A percentile compares a stretch with the other conserved stretches of the same genome.
phyloP scores from a whole-genome alignment of 2,113 vertebrate genomes.

The Gymnarchus niloticus region DNA sequence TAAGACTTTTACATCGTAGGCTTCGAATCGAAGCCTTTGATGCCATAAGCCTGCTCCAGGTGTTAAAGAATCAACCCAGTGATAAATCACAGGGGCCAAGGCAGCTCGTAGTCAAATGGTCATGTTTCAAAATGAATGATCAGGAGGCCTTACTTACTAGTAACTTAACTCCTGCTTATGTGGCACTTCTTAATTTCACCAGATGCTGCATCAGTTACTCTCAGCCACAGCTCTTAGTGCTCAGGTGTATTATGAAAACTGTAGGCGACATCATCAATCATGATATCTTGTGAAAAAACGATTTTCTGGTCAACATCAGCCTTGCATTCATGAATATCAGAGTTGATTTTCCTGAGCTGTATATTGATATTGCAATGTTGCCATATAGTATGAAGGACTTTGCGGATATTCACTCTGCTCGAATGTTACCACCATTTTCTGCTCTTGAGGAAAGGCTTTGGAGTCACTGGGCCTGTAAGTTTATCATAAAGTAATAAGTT shows the following conservation, averaged over 20 bases:
- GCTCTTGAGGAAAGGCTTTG: background rate
- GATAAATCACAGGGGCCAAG: background rate
- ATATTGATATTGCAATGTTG: background rate
- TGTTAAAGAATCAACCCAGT: background rate
- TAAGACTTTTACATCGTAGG: background rate
- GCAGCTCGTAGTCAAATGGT: background rate
- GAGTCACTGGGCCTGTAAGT: background rate
- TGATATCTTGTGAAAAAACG: background rate
- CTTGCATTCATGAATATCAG: background rate
- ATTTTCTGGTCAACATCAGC: no score
- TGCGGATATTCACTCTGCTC: background rate
- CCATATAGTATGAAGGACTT: background rate
- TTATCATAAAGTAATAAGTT: slow-evolving; percentile 2
- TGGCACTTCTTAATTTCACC: slow-evolving; percentile 43
- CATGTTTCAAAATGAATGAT: background rate
- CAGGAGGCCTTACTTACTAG: background rate
- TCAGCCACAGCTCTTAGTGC: slow-evolving; percentile 24
- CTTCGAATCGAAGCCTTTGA: background rate
- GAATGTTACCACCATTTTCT: background rate
- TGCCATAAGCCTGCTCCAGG: background rate
- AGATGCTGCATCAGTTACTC: slow-evolving; percentile 42
- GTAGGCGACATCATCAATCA: background rate
- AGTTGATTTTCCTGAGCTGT: background rate
- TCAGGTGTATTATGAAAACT: background rate
- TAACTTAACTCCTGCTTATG: background rate